Conservation (phyloP, 2,113 vertebrate genomes). For the Carlito syrichta region DNA sequence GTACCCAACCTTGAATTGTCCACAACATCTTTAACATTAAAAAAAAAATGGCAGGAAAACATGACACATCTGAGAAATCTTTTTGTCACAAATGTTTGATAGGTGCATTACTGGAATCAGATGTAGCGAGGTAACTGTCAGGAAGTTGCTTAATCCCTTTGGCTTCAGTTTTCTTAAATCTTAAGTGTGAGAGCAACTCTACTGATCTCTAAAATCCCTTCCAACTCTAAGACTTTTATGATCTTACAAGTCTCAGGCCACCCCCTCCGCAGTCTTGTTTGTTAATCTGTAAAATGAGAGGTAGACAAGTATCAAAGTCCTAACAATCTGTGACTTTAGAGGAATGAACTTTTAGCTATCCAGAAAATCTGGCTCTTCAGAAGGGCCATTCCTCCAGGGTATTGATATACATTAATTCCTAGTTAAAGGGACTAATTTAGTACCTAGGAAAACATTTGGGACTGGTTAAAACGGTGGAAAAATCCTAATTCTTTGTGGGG, state of each 20-base stretch:
- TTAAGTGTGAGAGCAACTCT: neutral
- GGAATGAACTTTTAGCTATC: neutral
- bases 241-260: neutral
- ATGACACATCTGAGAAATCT: neutral
- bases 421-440: conserved; percentile 31
- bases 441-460: conserved; percentile 53
- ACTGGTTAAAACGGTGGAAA: conserved; percentile 34
- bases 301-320: neutral
- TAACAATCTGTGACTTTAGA: conserved; percentile 41
- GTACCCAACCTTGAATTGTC: no score
- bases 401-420: conserved; percentile 25
- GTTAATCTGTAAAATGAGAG: conserved; percentile 18
- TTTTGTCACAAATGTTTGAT: neutral
- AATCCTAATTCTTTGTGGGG: neutral
- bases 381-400: neutral
- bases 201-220: neutral
- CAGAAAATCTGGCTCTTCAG: conserved; percentile 41
- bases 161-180: neutral
- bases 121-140: neutral
- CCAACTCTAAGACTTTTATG: neutral
- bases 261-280: neutral
- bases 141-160: neutral
- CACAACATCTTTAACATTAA: no score
- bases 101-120: neutral
- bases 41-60: neutral